phyloP scores from a whole-genome alignment of 2,113 vertebrate genomes.

The Scolopax mira region DNA sequence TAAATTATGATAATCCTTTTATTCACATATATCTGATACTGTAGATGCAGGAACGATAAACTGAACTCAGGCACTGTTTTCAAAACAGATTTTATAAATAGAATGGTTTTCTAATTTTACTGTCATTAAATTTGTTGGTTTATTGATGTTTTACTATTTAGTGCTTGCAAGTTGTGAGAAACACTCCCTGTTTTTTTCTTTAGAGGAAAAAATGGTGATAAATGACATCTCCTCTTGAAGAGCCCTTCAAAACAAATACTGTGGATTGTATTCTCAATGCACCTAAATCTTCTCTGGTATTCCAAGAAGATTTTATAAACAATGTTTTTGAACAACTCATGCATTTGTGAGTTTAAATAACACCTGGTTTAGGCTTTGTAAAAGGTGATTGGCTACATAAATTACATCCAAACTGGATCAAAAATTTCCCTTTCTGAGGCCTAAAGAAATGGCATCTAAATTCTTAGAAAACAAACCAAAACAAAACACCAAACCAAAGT shows the following conservation, averaged over 20 bases:
- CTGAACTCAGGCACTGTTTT: background rate
- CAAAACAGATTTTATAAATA: background rate
- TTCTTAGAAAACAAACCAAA: background rate
- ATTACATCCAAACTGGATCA: background rate
- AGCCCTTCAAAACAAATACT: background rate
- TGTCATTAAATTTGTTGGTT: background rate
- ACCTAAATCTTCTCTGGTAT: background rate
- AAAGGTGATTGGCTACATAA: background rate
- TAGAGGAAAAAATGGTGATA: background rate
- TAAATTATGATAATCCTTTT: background rate
- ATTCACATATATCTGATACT: background rate
- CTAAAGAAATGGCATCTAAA: background rate
- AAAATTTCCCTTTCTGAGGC: background rate
- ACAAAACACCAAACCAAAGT: too few species aligned
- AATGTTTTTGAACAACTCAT: background rate
- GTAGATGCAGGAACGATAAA: background rate
- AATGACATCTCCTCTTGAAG: background rate
- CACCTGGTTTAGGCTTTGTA: background rate
- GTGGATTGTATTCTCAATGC: background rate
- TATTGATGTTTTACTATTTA: background rate
- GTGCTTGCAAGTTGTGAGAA: background rate
- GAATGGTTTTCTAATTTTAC: background rate
- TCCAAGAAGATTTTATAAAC: background rate
- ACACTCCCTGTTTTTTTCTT: background rate
- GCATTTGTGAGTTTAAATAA: background rate